phyloP scores from a whole-genome alignment of 2,797 vertebrate species.

The Lutjanus campechanus region DNA sequence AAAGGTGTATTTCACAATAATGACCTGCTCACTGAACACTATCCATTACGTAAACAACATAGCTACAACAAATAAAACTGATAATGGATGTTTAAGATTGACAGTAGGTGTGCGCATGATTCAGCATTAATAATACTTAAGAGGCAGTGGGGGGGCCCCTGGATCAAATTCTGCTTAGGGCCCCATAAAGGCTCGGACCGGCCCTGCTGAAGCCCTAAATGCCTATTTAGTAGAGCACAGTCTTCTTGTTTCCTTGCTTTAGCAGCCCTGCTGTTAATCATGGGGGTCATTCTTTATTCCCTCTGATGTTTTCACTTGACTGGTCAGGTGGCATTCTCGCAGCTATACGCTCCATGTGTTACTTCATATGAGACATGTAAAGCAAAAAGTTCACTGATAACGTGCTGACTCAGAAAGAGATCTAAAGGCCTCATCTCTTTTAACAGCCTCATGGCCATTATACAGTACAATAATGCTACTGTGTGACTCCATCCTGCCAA shows the following conservation, averaged over 20 bases:
- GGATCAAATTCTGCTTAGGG: too few species aligned
- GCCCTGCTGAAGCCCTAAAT: neutral
- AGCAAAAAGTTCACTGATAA: constrained; percentile 20
- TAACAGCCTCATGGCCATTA: constrained; percentile 28
- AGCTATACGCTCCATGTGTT: constrained; percentile 1
- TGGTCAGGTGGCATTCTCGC: constrained; percentile 44
- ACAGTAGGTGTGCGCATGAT: too few species aligned
- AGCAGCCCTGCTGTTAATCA: constrained; percentile 21
- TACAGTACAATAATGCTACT: constrained; percentile 50
- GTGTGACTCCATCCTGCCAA: constrained; percentile 49
- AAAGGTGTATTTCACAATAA: too few species aligned
- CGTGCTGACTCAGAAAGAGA: constrained; percentile 29
- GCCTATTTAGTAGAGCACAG: neutral
- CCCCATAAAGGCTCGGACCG: too few species aligned
- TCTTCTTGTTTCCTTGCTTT: constrained; percentile 17
- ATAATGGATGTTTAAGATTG: too few species aligned
- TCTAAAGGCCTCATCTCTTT: constrained; percentile 33
- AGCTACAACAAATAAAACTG: too few species aligned
- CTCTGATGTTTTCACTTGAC: constrained; percentile 39
- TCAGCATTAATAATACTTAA: too few species aligned
- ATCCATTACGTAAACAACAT: too few species aligned
- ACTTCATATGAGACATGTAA: constrained; percentile 18
- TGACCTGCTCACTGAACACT: too few species aligned
- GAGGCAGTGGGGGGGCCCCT: too few species aligned
- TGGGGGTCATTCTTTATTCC: constrained; percentile 21